Evolutionary conservation across 2,888 invertebrate species (phyloP), one percentile per base, ranked within the genome.

Genomic region (Rhagium mordax): DNA sequence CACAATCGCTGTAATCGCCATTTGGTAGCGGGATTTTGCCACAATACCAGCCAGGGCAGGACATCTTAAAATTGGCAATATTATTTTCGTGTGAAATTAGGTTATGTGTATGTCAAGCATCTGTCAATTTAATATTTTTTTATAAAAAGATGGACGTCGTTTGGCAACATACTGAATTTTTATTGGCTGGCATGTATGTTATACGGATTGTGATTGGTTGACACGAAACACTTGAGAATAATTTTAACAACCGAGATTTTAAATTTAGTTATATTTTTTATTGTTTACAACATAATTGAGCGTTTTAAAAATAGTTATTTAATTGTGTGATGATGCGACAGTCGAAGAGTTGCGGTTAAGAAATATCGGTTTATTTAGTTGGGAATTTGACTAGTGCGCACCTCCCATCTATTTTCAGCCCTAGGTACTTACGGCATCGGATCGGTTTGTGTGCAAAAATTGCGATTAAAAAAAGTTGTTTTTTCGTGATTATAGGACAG

Each of bases 31-130:
- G 87, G 33, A 91, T 91, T 64, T 95, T 91, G 1, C 96, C 97
- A 86, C 97, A 97, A 84, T 96, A 97, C 67, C 93, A 87, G 0
- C 97, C 97, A 13, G 96, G 95, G 86, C 96, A 97, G 15, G 89
- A 51, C 76, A 77, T 77, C 72, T 72, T 73, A 16, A 71, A 72
- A 74, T 55, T 29, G 16, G 20, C 5, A 24, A n/a, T 62, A 21
- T 20, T 24, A 27, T 24, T 41, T 20, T 20, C 7, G 8, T 3
- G 7, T 10, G 10, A 51, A 51, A 15, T 62, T 41, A 67, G 67
- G 67, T 67, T 67, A 67, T 55, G 67, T 67, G 18, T 29, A 53
- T 15, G 41, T 65, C 49, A 65, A 65, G 33, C 33, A 53, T 33
- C 65, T 65, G 65, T 53, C 65, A 65, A 8, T 2, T 53, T 67